Conservation (phyloP, 2,888 invertebrate species). For the Drosophila siamana region DNA sequence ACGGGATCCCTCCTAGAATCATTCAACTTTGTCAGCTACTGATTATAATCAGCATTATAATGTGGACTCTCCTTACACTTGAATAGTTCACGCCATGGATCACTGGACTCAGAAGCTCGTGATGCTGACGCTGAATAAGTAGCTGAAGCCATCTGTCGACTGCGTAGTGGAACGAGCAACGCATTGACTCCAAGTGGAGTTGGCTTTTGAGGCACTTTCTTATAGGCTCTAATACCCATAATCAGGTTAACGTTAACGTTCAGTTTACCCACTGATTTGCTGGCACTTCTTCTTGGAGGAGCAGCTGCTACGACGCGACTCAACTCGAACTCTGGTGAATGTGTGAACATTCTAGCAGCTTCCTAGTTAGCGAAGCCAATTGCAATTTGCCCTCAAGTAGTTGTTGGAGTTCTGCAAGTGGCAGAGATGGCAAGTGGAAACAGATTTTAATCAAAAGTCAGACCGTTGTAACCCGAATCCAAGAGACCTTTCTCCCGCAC, state of each 20-base stretch:
- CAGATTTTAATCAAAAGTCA: conserved; percentile 72
- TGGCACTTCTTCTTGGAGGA: conserved; percentile 47
- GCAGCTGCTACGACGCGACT: neutral
- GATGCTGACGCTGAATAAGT: neutral
- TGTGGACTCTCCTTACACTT: conserved; percentile 81
- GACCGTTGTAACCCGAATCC: conserved; percentile 36
- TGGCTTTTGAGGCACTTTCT: conserved; percentile 56
- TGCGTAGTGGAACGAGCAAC: conserved; percentile 43
- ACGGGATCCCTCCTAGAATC: conserved; percentile 51
- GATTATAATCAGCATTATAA: conserved; percentile 80
- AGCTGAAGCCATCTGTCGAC: conserved; percentile 13
- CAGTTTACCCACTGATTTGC: conserved; percentile 79
- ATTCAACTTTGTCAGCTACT: conserved; percentile 60
- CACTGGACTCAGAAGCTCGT: conserved; percentile 41
- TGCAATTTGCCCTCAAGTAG: conserved; percentile 46
- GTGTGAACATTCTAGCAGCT: conserved; percentile 71
- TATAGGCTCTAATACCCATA: conserved; percentile 80
- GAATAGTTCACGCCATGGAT: conserved; percentile 81
- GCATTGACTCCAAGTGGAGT: conserved; percentile 16
- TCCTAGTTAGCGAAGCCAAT: conserved; percentile 46
- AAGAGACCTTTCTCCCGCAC: conserved; percentile 79
- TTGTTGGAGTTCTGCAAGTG: neutral
- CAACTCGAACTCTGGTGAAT: conserved; percentile 51
- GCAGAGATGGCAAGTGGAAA: conserved; percentile 32
- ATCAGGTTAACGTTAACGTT: conserved; percentile 80